These are phyloP conservation scores for Eurypyga helias DNA, from an alignment of 2,113 vertebrate species.

Conservation along the genomic window DNA sequence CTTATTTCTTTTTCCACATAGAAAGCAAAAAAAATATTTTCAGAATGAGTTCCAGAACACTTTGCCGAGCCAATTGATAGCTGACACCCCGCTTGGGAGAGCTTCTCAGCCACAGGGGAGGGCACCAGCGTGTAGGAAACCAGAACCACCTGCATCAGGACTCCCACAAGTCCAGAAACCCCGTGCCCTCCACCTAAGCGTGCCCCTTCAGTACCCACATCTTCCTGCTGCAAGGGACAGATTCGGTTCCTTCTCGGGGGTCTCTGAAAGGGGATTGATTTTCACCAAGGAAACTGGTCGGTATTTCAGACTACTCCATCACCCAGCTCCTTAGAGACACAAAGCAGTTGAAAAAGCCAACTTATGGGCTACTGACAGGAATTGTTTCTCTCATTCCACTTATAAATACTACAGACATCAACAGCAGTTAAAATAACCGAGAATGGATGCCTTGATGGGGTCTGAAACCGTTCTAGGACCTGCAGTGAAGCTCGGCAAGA, in stretches of 20 bases:
- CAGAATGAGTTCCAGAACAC: slow-evolving; percentile 55
- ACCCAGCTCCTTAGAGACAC: not conserved
- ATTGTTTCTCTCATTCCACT: not conserved
- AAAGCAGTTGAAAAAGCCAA: not conserved
- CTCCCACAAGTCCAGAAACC: slow-evolving; percentile 5
- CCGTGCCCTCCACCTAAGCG: slow-evolving; percentile 6
- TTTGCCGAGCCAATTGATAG: slow-evolving; percentile 62
- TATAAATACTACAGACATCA: slow-evolving; percentile 39
- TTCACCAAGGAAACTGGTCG: not conserved
- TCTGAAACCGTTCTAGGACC: not conserved
- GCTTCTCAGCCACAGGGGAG: not conserved
- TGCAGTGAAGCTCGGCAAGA: not conserved
- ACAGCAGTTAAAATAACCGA: not conserved
- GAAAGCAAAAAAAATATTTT: slow-evolving; percentile 72
- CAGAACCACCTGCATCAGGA: slow-evolving; percentile 12
- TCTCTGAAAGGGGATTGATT: not conserved
- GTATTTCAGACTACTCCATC: not conserved
- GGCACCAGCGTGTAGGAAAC: slow-evolving; percentile 30
- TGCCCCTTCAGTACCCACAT: not conserved
- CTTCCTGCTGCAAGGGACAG: not conserved
- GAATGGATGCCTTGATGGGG: not conserved
- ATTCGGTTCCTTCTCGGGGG: not conserved
- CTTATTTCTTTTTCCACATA: slow-evolving; percentile 65
- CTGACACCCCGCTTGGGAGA: slow-evolving; percentile 27
- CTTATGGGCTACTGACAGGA: not conserved